phyloP scores from a whole-genome alignment of 2,888 invertebrate genomes.

The Metellina segmentata region DNA sequence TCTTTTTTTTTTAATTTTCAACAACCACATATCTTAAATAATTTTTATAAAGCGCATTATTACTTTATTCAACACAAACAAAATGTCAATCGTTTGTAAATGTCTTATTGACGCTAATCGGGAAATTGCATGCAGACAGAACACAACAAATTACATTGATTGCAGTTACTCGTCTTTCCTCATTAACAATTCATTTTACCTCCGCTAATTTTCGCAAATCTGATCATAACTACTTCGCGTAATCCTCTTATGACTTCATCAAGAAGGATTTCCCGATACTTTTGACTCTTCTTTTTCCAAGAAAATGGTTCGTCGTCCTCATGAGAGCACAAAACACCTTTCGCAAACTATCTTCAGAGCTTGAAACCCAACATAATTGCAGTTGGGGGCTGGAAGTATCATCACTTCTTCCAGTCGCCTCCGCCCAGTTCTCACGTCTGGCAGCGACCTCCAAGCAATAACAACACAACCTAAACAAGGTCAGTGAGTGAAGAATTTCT shows the following conservation, averaged over 20 bases:
- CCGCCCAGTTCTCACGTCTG: slow-evolving; percentile 55
- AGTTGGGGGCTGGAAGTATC: background rate
- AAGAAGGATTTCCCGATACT: background rate
- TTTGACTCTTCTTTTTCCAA: no score
- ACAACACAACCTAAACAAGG: slow-evolving; percentile 45
- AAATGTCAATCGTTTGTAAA: no score
- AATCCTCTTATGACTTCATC: background rate
- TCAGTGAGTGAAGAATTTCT: slow-evolving; percentile 44
- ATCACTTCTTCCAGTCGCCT: background rate
- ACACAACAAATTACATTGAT: background rate
- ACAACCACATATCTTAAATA: no score
- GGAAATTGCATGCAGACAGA: background rate
- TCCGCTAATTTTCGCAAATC: background rate
- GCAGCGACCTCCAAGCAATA: slow-evolving; percentile 27
- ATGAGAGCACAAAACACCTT: background rate
- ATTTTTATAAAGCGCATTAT: no score
- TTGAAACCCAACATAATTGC: slow-evolving; percentile 8
- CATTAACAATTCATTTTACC: background rate
- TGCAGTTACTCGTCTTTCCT: background rate
- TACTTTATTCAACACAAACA: no score
- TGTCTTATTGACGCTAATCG: no score
- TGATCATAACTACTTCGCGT: no score
- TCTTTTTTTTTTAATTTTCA: no score
- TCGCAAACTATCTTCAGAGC: slow-evolving; percentile 9
- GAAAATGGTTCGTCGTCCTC: slow-evolving; percentile 22